These are phyloP conservation scores for Myrmecophaga tridactyla DNA, from an alignment of 2,113 vertebrate species.

Conservation along the genomic window DNA sequence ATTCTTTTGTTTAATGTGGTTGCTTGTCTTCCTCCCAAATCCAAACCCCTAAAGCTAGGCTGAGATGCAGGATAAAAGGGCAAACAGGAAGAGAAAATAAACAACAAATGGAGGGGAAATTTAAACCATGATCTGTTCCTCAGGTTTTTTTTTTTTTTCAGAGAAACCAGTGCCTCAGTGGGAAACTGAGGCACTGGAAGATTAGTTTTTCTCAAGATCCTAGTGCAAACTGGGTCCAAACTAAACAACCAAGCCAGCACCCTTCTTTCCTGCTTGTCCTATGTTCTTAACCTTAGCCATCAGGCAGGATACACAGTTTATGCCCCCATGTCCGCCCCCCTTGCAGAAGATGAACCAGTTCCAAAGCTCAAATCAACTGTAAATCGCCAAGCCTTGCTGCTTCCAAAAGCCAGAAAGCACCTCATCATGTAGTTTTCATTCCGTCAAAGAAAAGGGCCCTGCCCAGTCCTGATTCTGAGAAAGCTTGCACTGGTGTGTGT, in stretches of 20 bases:
- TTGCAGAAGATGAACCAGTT: neutral
- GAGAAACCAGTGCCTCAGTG: too few relatives aligned
- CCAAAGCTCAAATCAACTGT: neutral
- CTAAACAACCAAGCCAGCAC: neutral
- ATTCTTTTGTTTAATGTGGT: constrained; percentile 61
- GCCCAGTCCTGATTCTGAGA: neutral
- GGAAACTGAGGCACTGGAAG: neutral
- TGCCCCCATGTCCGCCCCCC: neutral
- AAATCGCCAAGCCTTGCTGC: constrained; percentile 21
- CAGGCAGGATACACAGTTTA: neutral
- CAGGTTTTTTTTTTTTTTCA: neutral
- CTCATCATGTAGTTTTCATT: constrained; percentile 31
- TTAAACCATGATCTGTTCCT: neutral
- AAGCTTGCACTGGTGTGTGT: neutral
- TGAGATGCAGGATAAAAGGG: neutral
- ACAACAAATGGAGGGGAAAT: neutral
- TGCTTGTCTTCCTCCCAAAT: constrained; percentile 35
- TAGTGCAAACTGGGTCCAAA: neutral
- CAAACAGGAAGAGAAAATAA: constrained; percentile 50
- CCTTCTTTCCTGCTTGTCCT: neutral
- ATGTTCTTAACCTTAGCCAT: neutral
- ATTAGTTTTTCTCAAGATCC: neutral
- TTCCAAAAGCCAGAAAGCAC: constrained; percentile 52
- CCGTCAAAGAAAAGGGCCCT: constrained; percentile 39
- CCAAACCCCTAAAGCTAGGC: neutral